Evolutionary conservation across 2,888 invertebrate genomes (phyloP), one percentile per base, ranked within the genome.

Genomic region (Gymnocheta viridis): DNA sequence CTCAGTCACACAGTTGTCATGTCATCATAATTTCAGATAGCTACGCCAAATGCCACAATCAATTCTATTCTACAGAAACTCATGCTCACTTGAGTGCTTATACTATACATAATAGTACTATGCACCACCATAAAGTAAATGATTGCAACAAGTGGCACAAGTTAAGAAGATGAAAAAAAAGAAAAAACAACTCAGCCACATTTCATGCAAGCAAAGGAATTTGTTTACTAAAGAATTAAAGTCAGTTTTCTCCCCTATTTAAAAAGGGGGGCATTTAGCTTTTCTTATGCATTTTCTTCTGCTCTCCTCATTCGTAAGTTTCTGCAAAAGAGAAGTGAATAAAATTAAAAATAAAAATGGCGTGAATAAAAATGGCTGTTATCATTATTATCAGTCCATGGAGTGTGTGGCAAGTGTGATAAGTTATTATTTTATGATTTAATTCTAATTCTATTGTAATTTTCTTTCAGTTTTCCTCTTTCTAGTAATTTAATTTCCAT

Each of bases 21-120:
- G 83, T 83, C 83, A 80, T 83, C 83, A 80, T 83, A 83, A 83
- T 70, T 83, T 70, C 58, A 58, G 83, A 83, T 83, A 83, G 66
- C 69, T 27, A 10, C 12, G 12, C 66, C 58, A 83, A 83, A 76
- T 80, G 83, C 58, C 70, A 80, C 70, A 62, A 74, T 70, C 38
- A 80, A 76, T 80, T 80, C 58, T 60, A 47, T 47, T 51, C 32
- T 44, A 70, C 56, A 58, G 60, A 66, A 58, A 24, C 14, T 64
- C 35, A 58, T 24, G 24, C 54, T 32, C n/a, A 60, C 67, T 69
- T n/a, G 38, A 69, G 66, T 24, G 24, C 41, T 56, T 24, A 22
- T 7, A 44, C 32, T 27, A 14, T n/a, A 58, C 27, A 47, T 5
- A 14, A 56, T 7, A n/a, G n/a, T n/a, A 35, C 22, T 22, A 12